Evolutionary conservation across 92 coral and sea anemone species (phyloP), one percentile per base, ranked within the genome.

Genomic region (Siderastrea radians): DNA sequence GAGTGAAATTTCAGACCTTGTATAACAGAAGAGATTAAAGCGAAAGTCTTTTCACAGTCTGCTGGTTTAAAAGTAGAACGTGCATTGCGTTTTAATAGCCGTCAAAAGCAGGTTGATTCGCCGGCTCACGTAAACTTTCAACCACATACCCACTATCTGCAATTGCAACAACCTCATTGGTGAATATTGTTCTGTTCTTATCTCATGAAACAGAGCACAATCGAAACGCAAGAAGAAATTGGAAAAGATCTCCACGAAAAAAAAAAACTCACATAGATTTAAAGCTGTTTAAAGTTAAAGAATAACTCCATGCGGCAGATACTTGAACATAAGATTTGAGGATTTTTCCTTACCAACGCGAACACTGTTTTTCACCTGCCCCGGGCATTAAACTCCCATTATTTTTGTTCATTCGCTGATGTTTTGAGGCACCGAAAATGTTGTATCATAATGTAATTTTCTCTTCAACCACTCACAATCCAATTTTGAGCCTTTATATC

Each of bases 21-120:
- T 77, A 43, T 43, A 43, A 53, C 73, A 52, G 72, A 68, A 2
- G 60, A 67, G 74, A 45, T 54, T 58, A 11, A 14, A 79, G 62
- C 68, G 57, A 65, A 11, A n/a, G 59, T 64, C 75, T 2, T 17
- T 71, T 44, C n/a, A 45, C 77, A 81, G 14, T 59, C 68, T 68
- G 47, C 64, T 68, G 1, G 52, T 68, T 79, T 8, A 53, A 68
- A 45, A 83, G 61, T 44, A 49, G 73, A 72, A 47, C 80, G 70
- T 83, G 64, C 87, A 49, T 74, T 49, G 87, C 52, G 87, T 74
- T 83, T 83, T 73, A 83, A 58, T 61, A 72, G 67, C 80, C 60
- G 15, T 17, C 63, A 74, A 74, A 74, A 19, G 46, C 50, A 73
- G 73, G 68, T 3, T 83, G 87, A 83, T 83, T 83, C 87, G 87